Conservation (phyloP, 2,797 vertebrate species). For the Myoxocephalus aenaeus region DNA sequence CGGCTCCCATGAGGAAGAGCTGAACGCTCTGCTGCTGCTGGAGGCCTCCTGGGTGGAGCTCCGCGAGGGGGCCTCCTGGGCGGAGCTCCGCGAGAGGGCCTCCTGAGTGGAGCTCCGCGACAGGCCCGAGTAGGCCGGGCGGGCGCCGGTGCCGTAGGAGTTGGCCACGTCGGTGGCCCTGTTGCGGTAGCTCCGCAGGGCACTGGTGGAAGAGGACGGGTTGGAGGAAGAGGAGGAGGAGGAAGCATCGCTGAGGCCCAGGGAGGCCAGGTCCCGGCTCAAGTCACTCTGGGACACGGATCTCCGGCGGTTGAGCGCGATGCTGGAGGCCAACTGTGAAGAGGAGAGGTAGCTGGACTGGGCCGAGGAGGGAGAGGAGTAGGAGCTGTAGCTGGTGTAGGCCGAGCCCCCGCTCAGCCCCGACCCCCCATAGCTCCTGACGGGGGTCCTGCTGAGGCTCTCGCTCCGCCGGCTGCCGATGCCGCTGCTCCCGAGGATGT, state of each 20-base stretch:
- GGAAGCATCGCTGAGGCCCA: conserved; percentile 83
- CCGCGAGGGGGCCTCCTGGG: conserved; percentile 68
- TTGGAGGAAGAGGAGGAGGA: conserved; percentile 73
- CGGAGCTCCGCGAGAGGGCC: conserved; percentile 81
- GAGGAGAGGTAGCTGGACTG: conserved; percentile 87
- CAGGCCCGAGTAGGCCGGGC: conserved; percentile 67
- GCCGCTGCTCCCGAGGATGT: conserved; percentile 83
- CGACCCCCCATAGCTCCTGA: conserved; percentile 75
- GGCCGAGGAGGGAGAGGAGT: conserved; percentile 77
- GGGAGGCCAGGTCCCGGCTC: conserved; percentile 88
- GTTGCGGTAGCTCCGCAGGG: conserved; percentile 87
- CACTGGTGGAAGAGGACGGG: conserved; percentile 79
- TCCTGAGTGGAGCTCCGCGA: conserved; percentile 85
- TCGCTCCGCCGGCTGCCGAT: conserved; percentile 83
- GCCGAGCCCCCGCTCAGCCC: conserved; percentile 88
- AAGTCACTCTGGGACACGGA: conserved; percentile 95
- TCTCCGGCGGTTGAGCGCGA: conserved; percentile 87
- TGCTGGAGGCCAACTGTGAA: conserved; percentile 75
- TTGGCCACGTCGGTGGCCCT: conserved; percentile 83
- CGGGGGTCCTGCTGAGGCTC: conserved; percentile 85
- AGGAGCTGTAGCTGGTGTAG: conserved; percentile 82
- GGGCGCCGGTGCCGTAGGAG: conserved; percentile 76
- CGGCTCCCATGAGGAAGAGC: conserved; percentile 81
- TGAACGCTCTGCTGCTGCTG: conserved; percentile 74
- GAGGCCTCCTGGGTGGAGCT: conserved; percentile 83